These are phyloP conservation scores for Eustalomyia histrio DNA, from an alignment of 2,888 invertebrate genomes.

Conservation along the genomic window DNA sequence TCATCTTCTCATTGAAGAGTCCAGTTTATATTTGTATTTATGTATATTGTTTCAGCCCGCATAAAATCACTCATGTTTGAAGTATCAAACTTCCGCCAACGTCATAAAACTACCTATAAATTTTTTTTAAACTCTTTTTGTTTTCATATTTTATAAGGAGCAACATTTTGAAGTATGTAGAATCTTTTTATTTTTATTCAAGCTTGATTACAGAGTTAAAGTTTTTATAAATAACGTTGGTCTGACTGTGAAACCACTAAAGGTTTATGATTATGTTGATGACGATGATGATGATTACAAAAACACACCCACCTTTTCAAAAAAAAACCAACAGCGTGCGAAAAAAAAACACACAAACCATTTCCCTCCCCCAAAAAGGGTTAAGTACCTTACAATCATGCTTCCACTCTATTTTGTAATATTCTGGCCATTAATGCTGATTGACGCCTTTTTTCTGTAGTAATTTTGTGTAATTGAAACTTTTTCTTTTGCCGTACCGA, in stretches of 20 bases:
- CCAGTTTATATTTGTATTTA: constrained; percentile 47
- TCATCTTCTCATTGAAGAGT: constrained; percentile 56
- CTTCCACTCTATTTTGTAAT: constrained; percentile 32
- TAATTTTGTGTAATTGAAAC: constrained; percentile 66
- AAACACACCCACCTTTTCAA: constrained; percentile 53
- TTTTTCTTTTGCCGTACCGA: constrained; percentile 56
- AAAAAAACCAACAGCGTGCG: constrained; percentile 15
- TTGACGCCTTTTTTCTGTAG: constrained; percentile 60
- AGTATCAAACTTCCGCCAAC: constrained; percentile 66
- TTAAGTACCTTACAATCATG: constrained; percentile 56
- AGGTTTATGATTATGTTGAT: constrained; percentile 55
- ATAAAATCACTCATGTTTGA: constrained; percentile 65
- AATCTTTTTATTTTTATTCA: background rate
- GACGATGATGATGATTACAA: constrained; percentile 17
- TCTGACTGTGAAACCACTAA: constrained; percentile 65
- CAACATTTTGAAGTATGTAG: background rate
- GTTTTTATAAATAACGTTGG: constrained; percentile 53
- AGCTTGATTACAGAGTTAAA: constrained; percentile 14
- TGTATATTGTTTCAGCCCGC: constrained; percentile 51
- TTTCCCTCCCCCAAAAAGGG: constrained; percentile 46
- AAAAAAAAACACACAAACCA: constrained; percentile 6
- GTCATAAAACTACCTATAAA: constrained; percentile 41
- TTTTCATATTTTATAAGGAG: background rate
- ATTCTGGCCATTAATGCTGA: constrained; percentile 64
- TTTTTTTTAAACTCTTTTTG: constrained; percentile 28